Conservation (phyloP, 2,113 vertebrate genomes). For the Stegostoma tigrinum region DNA sequence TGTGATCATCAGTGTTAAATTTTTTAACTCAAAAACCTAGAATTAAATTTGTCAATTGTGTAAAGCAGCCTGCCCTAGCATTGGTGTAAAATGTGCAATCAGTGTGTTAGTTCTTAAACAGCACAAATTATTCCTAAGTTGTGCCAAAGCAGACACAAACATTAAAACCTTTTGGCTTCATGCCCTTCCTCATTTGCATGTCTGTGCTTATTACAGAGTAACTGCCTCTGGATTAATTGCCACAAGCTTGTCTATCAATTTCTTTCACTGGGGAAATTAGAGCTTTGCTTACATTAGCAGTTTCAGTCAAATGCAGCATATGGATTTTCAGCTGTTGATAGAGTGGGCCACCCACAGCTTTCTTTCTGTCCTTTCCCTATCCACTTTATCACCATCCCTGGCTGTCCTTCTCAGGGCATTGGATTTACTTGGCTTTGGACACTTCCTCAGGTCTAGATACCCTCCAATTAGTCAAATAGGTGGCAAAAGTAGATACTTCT, state of each 20-base stretch:
- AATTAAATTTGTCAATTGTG: not conserved
- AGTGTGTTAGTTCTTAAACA: slow-evolving; percentile 18
- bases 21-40: not conserved
- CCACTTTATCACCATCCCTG: not conserved
- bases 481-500: no score
- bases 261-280: not conserved
- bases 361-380: not conserved
- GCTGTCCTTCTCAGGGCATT: not conserved
- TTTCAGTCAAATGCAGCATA: not conserved
- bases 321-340: not conserved
- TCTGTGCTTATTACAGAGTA: slow-evolving; percentile 23
- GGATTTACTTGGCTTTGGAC: not conserved
- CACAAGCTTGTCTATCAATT: slow-evolving; percentile 9
- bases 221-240: slow-evolving; percentile 28
- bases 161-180: slow-evolving; percentile 11
- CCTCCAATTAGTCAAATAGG: not conserved
- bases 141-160: slow-evolving; percentile 26
- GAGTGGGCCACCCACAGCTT: not conserved
- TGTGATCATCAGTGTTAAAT: not conserved
- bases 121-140: slow-evolving; percentile 28
- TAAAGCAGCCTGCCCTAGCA: not conserved
- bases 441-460: not conserved
- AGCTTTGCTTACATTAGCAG: not conserved
- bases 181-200: slow-evolving; percentile 28
- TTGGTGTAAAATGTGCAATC: slow-evolving; percentile 11